Percentiles rank a stretch among this genome's conserved stretches.
Conservation (phyloP, 2,113 vertebrate species). For the Ctenomys sociabilis region DNA sequence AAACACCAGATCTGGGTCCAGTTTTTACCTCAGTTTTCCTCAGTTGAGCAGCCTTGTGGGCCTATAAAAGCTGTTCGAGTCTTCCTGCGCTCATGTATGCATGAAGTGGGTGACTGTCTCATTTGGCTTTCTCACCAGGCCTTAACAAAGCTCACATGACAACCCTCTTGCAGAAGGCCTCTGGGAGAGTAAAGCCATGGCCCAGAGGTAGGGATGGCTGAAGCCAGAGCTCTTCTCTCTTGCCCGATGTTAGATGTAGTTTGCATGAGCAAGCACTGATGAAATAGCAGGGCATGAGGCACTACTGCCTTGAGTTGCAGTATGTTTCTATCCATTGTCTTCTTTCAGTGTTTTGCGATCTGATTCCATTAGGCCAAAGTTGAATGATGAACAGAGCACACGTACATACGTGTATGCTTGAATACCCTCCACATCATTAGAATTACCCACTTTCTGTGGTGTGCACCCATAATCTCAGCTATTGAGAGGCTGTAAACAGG, state of each 20-base stretch:
- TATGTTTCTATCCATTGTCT: neutral
- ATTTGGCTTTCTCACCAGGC: neutral
- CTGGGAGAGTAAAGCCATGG: neutral
- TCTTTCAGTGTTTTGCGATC: neutral
- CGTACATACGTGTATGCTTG: accelerated
- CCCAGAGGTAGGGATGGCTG: neutral
- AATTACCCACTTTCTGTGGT: neutral
- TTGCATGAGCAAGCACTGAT: too few relatives aligned
- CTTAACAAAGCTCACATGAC: neutral
- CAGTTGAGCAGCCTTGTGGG: accelerated
- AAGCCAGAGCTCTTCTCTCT: neutral
- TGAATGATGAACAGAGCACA: neutral
- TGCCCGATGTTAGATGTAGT: neutral
- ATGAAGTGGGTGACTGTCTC: accelerated
- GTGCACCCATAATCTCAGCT: too few relatives aligned
- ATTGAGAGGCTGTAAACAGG: too few relatives aligned
- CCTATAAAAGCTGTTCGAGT: neutral
- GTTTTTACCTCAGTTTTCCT: neutral
- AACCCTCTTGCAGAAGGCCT: neutral
- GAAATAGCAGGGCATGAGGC: neutral
- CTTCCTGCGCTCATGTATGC: neutral
- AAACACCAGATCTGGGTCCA: neutral
- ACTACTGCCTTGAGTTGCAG: accelerated
- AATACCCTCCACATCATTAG: neutral
- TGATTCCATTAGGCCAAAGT: neutral